Evolutionary conservation across 2,888 invertebrate genomes (phyloP).

Genomic region (Lasioglossum morio): DNA sequence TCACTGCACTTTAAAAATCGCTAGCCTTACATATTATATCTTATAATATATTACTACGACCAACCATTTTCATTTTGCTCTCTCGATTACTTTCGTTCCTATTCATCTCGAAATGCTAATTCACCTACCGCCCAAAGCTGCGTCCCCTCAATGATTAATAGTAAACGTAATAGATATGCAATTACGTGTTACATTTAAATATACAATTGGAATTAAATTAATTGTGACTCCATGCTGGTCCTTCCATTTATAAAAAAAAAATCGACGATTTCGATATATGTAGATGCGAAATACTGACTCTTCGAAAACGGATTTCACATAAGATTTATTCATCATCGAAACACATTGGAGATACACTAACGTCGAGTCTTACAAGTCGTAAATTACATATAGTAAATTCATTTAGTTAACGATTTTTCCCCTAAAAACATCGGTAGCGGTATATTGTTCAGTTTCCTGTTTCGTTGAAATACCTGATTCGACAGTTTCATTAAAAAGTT

Average conservation of each 20-base stretch:
- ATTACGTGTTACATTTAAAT: constrained; percentile 54
- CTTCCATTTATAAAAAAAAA: not conserved
- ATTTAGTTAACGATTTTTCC: not conserved
- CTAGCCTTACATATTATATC: constrained; percentile 35
- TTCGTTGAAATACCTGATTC: not conserved
- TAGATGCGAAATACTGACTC: constrained; percentile 28
- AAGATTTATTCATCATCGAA: constrained; percentile 14
- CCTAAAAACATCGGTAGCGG: not conserved
- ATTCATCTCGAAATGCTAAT: not conserved
- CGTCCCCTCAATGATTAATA: constrained; percentile 26
- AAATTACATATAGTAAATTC: constrained; percentile 13
- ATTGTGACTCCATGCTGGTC: not conserved
- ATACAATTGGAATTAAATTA: constrained; percentile 51
- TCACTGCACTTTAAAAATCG: constrained; percentile 42
- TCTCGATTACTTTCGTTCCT: not conserved
- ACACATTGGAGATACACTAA: not conserved
- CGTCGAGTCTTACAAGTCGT: not conserved
- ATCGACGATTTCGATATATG: constrained; percentile 3
- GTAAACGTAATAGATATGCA: constrained; percentile 23
- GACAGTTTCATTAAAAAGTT: not conserved
- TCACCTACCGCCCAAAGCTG: constrained; percentile 17
- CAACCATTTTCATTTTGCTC: not conserved
- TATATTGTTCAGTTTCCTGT: not conserved
- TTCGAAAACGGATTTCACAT: constrained; percentile 2
- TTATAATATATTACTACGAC: constrained; percentile 67